A percentile compares a stretch with the other conserved stretches of the same genome.
These are phyloP conservation scores for cattle (Bos taurus) DNA, from an alignment of 2,113 vertebrate species.

Conservation along the genomic window ARS-UCD2.0 NC_037328.1:25495501-25496000, in stretches of 20 bases:
- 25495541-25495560: constrained; percentile 43
- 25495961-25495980: not conserved
- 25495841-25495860: not conserved
- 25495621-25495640: constrained; percentile 53
- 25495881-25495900: not conserved
- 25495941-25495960: not conserved
- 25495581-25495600: constrained; percentile 59
- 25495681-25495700: not conserved
- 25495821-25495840: not conserved
- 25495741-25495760: not conserved
- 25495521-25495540: constrained; percentile 57
- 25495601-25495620: constrained; percentile 43
- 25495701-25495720: constrained; percentile 24
- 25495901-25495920: not conserved
- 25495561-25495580: constrained; percentile 52
- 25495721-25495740: not conserved
- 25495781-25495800: not conserved
- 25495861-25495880: not conserved
- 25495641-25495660: constrained; percentile 52
- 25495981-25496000: not conserved
- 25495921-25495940: not conserved
- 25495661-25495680: constrained; percentile 33
- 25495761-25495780: not conserved
- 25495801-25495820: not conserved
- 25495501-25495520: constrained; percentile 74